These are phyloP conservation scores for Urocolius indicus DNA, from an alignment of 2,113 vertebrate genomes.

Conservation along the genomic window DNA sequence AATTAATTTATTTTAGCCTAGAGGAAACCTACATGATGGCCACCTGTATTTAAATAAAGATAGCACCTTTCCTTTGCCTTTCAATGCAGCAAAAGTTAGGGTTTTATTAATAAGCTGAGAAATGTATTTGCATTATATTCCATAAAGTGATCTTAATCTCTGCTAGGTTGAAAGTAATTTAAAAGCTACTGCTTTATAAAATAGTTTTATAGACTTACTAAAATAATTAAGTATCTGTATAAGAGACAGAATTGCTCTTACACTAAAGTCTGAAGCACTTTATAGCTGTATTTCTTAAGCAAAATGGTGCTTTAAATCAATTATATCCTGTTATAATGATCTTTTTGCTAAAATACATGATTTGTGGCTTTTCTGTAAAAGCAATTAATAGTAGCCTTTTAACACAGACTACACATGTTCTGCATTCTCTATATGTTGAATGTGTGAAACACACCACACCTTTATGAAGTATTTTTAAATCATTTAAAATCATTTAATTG, in stretches of 20 bases:
- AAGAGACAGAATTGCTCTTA: slow-evolving; percentile 12
- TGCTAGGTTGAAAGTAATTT: slow-evolving; percentile 31
- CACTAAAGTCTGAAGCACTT: slow-evolving; percentile 23
- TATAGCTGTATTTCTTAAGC: slow-evolving; percentile 6
- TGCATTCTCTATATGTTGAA: background rate
- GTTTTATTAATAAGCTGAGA: slow-evolving; percentile 45
- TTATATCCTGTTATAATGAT: slow-evolving; percentile 26
- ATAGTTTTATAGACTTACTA: slow-evolving; percentile 57
- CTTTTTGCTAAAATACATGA: background rate
- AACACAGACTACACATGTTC: background rate
- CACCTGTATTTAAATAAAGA: slow-evolving; percentile 13
- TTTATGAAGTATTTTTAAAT: slow-evolving; percentile 41
- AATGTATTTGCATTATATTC: slow-evolving; percentile 49
- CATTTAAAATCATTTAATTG: background rate
- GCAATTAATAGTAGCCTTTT: slow-evolving; percentile 18
- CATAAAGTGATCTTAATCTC: slow-evolving; percentile 37
- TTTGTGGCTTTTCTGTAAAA: slow-evolving; percentile 32
- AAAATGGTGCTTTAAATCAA: slow-evolving; percentile 56
- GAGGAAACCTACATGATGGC: background rate
- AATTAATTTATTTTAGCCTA: slow-evolving; percentile 13
- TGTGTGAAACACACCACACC: background rate
- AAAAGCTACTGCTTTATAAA: slow-evolving; percentile 49
- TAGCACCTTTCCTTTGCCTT: background rate
- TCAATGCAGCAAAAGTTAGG: background rate
- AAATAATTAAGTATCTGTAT: slow-evolving; percentile 47